Evolutionary conservation across 2,797 vertebrate species (phyloP).

Genomic region (Xerus rutilus): DNA sequence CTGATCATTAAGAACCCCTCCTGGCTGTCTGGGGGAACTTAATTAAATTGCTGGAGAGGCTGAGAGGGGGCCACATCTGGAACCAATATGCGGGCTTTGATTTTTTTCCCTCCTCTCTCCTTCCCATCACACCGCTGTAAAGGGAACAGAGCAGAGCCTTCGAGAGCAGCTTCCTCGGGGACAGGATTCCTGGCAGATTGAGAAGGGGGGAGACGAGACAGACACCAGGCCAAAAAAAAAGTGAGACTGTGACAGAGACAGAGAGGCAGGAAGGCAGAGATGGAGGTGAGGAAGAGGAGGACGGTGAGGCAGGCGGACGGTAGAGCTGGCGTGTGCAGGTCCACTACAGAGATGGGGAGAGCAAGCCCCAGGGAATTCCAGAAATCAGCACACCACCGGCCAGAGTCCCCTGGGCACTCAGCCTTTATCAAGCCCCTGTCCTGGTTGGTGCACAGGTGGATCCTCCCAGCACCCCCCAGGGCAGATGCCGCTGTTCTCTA

Average conservation of each 20-base stretch:
- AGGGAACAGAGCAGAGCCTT: slow-evolving; percentile 80
- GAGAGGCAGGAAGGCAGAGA: not conserved
- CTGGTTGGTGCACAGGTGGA: not conserved
- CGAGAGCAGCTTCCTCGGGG: slow-evolving; percentile 83
- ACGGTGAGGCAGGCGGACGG: accelerated
- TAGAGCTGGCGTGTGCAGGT: not conserved
- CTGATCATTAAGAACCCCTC: slow-evolving; percentile 92
- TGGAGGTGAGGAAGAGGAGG: accelerated
- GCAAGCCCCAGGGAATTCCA: not conserved
- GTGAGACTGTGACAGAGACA: not conserved
- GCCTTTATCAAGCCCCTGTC: not conserved
- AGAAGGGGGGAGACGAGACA: slow-evolving; percentile 73
- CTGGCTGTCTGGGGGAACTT: slow-evolving; percentile 93
- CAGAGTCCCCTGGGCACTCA: not conserved
- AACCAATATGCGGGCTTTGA: slow-evolving; percentile 92
- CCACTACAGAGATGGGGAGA: not conserved
- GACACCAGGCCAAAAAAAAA: slow-evolving; percentile 39
- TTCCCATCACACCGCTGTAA: slow-evolving; percentile 85
- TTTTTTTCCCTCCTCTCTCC: slow-evolving; percentile 73
- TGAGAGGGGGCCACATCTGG: slow-evolving; percentile 89
- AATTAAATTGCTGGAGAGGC: slow-evolving; percentile 92
- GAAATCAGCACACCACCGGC: not conserved
- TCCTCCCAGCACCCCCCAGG: accelerated
- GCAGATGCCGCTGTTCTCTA: no score
- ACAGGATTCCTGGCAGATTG: slow-evolving; percentile 85